phyloP scores from a whole-genome alignment of 2,888 invertebrate species.

The Eupithecia dodoneata region DNA sequence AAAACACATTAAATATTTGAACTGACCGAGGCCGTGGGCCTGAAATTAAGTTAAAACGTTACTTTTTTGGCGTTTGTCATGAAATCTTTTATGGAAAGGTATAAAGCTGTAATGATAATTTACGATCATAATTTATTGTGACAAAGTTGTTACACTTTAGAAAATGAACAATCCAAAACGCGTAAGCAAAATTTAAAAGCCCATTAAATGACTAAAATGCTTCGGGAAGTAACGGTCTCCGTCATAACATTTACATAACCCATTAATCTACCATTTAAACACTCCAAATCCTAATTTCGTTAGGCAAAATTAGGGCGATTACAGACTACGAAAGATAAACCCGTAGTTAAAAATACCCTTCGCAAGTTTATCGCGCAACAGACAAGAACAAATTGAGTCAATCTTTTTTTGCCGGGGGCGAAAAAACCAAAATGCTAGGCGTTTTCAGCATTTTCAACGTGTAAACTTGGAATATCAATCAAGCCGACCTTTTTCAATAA shows the following conservation, averaged over 20 bases:
- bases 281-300: constrained; percentile 64
- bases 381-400: constrained; percentile 83
- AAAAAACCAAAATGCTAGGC: constrained; percentile 75
- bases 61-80: constrained; percentile 2
- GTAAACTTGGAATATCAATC: constrained; percentile 82
- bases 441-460: constrained; percentile 77
- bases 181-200: constrained; percentile 43
- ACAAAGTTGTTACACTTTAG: constrained; percentile 12
- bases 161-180: constrained; percentile 27
- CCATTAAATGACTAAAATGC: constrained; percentile 39
- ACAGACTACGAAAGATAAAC: constrained; percentile 75
- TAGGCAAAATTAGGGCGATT: constrained; percentile 71
- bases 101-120: constrained; percentile 18
- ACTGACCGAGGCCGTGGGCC: constrained; percentile 36
- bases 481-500: constrained; percentile 81
- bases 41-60: constrained; percentile 7
- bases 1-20: constrained; percentile 55
- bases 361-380: constrained; percentile 78
- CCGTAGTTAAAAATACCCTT: constrained; percentile 76
- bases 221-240: constrained; percentile 44
- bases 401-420: constrained; percentile 77
- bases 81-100: constrained; percentile 9
- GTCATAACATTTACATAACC: constrained; percentile 58
- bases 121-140: constrained; percentile 13
- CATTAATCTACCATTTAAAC: constrained; percentile 62